Base-by-base conservation (phyloP, 2,797 vertebrate genomes). In the Cyprinella venusta region DNA sequence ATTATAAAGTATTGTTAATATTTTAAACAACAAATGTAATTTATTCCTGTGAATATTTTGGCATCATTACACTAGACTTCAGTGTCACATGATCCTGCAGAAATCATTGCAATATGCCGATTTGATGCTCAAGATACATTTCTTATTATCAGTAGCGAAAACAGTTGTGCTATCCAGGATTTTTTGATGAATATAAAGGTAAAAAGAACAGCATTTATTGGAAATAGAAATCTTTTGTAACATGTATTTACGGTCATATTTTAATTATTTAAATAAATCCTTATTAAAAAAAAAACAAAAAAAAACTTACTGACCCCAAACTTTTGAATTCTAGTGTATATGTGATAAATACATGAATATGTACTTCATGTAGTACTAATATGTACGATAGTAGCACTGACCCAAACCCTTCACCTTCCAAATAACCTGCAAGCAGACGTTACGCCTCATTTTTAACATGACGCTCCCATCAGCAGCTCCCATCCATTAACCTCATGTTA, bases 401-500 rank as follows among this genome's bases (percentile, higher is more conserved):
- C 36, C 54, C 36, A 76, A 42, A 59, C 9, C n/a, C 74, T 76
- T 59, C 8, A 26, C 21, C 33, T 54, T 54, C 13, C 7, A 68
- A 52, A 36, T 70, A 21, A 81, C 24, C 19, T 18, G 1, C 13
- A 50, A 61, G 26, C 68, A 48, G 68, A 63, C 2, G 1, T 61
- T 72, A 48, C 2, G 21, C 50, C 50, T 72, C 40, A 72, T 67
- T 52, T 67, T 67, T 36, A n/a, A 36, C 56, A 74, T 38, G 42
- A 15, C 1, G n/a, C 19, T 74, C 52, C 13, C 50, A 40, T 50
- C n/a, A 15, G 24, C 45, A 48, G 45, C 45, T 48, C 45, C 8
- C 65, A 30, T 68, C 75, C 59, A 64, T 82, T 78, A 79, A 54
- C 33, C 18, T 36, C 18, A 26, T 0, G 15, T 45, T 75, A 65